Conservation (phyloP, 2,113 vertebrate species). For the Mirza zaza region DNA sequence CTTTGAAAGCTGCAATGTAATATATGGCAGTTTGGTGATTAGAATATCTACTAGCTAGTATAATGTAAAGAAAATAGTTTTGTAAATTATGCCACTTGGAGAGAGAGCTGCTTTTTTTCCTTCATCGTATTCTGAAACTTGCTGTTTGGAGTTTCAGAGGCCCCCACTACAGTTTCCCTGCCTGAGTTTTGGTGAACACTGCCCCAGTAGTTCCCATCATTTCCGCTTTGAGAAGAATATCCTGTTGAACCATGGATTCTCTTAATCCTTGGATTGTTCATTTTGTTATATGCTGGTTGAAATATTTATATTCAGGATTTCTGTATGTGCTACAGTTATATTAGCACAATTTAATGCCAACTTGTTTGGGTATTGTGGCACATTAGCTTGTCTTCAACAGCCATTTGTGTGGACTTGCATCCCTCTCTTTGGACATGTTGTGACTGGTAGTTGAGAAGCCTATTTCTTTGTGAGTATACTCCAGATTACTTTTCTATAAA, state of each 20-base stretch:
- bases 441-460: neutral
- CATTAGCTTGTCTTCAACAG: neutral
- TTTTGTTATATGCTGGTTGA: neutral
- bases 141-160: neutral
- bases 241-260: neutral
- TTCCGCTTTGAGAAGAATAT: neutral
- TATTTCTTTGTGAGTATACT: neutral
- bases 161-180: neutral
- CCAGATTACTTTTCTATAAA: neutral
- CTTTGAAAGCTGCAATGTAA: constrained; percentile 7
- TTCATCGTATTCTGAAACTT: neutral
- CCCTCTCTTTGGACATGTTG: neutral
- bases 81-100: neutral
- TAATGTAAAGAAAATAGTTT: neutral
- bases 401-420: neutral
- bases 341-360: neutral
- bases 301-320: neutral
- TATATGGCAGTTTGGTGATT: neutral
- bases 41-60: neutral
- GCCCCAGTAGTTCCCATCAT: neutral
- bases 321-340: neutral
- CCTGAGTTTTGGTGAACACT: neutral
- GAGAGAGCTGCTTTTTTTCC: neutral
- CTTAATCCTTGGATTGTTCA: neutral
- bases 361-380: neutral